Conservation (phyloP, 2,113 vertebrate species). For the Grammomys dolichurus region DNA sequence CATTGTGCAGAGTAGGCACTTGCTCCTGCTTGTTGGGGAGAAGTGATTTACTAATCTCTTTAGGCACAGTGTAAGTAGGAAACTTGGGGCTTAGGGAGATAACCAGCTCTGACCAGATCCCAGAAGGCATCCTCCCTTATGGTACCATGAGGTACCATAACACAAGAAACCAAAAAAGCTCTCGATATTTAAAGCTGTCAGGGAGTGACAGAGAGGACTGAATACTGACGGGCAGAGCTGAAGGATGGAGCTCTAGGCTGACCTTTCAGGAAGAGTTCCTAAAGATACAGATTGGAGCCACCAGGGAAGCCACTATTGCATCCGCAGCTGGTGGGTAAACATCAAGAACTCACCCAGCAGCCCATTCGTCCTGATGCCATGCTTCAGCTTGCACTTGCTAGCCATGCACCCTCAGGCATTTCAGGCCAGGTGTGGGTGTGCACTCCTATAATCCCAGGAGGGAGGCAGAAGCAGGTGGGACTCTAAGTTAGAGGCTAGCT, state of each 20-base stretch:
- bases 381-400: not conserved
- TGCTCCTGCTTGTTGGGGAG: conserved; percentile 35
- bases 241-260: not conserved
- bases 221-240: not conserved
- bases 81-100: conserved; percentile 27
- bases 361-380: not conserved
- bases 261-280: not conserved
- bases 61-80: not conserved
- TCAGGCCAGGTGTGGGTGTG: not conserved
- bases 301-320: not conserved
- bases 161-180: conserved; percentile 40
- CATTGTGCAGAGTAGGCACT: not conserved
- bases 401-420: not conserved
- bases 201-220: not conserved
- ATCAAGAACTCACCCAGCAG: not conserved
- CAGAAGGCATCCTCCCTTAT: conserved; percentile 13
- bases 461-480: not conserved
- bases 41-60: conserved; percentile 44
- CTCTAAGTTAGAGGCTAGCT: not conserved
- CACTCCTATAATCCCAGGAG: not conserved
- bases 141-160: not conserved
- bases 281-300: not conserved
- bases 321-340: not conserved
- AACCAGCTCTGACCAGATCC: conserved; percentile 3
- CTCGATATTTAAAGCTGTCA: not conserved